Evolutionary conservation across 1,140 invertebrate genomes (phyloP).

Genomic region (Helicoverpa zea): DNA sequence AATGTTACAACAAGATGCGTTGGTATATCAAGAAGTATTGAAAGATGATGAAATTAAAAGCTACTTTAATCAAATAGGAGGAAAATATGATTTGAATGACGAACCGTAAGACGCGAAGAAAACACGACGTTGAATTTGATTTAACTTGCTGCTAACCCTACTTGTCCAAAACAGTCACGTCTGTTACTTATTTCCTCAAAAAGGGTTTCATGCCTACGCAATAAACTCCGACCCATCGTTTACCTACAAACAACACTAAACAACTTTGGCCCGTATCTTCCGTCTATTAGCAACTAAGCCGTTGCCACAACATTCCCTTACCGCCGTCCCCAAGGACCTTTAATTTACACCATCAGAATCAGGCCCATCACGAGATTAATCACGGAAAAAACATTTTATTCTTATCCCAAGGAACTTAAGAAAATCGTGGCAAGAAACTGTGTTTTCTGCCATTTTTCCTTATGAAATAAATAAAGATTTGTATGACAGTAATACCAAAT

Average conservation of each 20-base stretch:
- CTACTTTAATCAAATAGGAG: too few species aligned
- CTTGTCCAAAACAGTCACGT: too few species aligned
- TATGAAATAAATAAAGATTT: conserved; percentile 33
- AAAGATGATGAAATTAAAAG: too few species aligned
- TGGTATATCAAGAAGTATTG: too few species aligned
- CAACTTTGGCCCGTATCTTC: background rate
- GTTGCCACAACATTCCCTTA: background rate
- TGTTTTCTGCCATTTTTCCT: conserved; percentile 12
- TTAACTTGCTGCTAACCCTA: too few species aligned
- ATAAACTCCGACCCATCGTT: conserved; percentile 6
- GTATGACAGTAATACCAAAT: conserved; percentile 33
- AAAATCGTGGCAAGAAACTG: background rate
- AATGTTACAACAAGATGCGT: too few species aligned
- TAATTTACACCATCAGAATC: conserved; percentile 17
- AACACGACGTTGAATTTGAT: too few species aligned
- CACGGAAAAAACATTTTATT: background rate
- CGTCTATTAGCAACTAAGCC: conserved; percentile 23
- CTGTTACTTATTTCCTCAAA: background rate
- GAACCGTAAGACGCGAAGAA: too few species aligned
- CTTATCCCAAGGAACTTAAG: background rate
- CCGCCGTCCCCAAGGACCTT: background rate
- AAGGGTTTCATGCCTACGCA: background rate
- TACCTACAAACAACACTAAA: background rate
- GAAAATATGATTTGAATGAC: too few species aligned
- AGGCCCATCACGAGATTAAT: background rate